These are phyloP conservation scores for Drosophila lutescens DNA, from an alignment of 2,888 invertebrate genomes.

Conservation along the genomic window DNA sequence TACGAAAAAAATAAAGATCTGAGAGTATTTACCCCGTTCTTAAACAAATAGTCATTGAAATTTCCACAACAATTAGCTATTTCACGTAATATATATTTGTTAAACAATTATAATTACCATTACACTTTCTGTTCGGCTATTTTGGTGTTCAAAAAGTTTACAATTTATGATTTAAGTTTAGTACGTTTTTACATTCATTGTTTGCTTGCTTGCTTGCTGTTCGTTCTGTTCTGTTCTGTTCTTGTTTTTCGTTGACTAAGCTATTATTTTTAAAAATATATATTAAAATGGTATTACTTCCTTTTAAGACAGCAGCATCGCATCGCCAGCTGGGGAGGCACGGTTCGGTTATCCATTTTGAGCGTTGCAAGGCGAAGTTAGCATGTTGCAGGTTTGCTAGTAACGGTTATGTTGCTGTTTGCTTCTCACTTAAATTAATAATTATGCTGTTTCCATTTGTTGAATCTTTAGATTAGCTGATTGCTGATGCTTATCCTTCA, in stretches of 20 bases:
- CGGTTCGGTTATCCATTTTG: conserved; percentile 45
- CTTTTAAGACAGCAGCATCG: conserved; percentile 31
- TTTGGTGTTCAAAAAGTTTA: conserved; percentile 38
- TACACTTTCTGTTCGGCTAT: conserved; percentile 39
- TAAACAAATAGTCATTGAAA: background rate
- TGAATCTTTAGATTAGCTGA: conserved; percentile 15
- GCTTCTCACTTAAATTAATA: conserved; percentile 36
- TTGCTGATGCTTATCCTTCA: conserved; percentile 15
- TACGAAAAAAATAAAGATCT: background rate
- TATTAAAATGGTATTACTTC: conserved; percentile 15
- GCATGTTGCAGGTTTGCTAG: conserved; percentile 18
- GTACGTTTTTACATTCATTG: conserved; percentile 38
- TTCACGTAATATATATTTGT: conserved; percentile 56
- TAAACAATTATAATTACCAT: conserved; percentile 63
- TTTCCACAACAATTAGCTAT: conserved; percentile 59
- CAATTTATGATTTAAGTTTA: conserved; percentile 32
- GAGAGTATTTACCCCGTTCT: background rate
- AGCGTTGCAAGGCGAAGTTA: conserved; percentile 54
- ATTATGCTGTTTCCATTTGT: conserved; percentile 26
- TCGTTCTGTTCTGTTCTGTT: conserved; percentile 5
- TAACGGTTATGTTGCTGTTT: conserved; percentile 26
- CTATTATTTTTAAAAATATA: conserved; percentile 23
- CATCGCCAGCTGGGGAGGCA: conserved; percentile 45
- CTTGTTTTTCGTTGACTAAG: conserved; percentile 23
- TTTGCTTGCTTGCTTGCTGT: conserved; percentile 23